Conservation (phyloP, 1,140 invertebrate species). For the Tetramorium simillimum region DNA sequence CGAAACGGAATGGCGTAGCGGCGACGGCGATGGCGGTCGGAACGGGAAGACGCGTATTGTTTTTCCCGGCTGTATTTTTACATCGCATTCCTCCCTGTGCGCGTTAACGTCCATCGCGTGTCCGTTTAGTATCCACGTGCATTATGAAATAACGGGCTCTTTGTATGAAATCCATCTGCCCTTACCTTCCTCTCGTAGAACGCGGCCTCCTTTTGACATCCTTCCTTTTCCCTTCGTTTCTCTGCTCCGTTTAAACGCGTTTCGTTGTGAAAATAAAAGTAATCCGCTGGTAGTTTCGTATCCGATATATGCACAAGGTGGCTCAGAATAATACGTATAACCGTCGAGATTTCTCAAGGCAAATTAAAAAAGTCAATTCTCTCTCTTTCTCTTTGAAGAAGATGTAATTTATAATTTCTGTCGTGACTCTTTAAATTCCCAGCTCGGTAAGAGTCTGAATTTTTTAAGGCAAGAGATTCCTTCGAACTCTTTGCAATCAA, state of each 20-base stretch:
- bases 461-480: not conserved
- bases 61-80: slow-evolving; percentile 65
- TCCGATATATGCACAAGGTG: slow-evolving; percentile 1
- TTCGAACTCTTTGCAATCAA: not conserved
- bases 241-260: not conserved
- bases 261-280: slow-evolving; percentile 16
- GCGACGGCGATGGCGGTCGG: slow-evolving; percentile 13
- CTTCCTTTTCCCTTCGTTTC: not conserved
- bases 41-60: slow-evolving; percentile 55
- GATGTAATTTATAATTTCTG: slow-evolving; percentile 5
- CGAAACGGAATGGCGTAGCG: slow-evolving; percentile 9
- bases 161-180: slow-evolving; percentile 52
- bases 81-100: slow-evolving; percentile 10
- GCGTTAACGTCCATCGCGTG: slow-evolving; percentile 56
- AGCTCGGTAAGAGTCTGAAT: not conserved
- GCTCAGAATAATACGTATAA: not conserved
- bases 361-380: slow-evolving; percentile 32
- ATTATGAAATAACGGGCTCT: slow-evolving; percentile 55
- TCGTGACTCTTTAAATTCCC: not conserved
- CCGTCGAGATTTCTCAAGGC: slow-evolving; percentile 18
- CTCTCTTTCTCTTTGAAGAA: not conserved
- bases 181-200: not conserved
- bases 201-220: slow-evolving; percentile 21
- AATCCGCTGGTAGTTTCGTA: slow-evolving; percentile 2
- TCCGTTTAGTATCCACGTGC: slow-evolving; percentile 63